A percentile compares a stretch with the other conserved stretches of the same genome.
Evolutionary conservation across 2,888 invertebrate species (phyloP).

Genomic region (Ganaspis brasiliensis): DNA sequence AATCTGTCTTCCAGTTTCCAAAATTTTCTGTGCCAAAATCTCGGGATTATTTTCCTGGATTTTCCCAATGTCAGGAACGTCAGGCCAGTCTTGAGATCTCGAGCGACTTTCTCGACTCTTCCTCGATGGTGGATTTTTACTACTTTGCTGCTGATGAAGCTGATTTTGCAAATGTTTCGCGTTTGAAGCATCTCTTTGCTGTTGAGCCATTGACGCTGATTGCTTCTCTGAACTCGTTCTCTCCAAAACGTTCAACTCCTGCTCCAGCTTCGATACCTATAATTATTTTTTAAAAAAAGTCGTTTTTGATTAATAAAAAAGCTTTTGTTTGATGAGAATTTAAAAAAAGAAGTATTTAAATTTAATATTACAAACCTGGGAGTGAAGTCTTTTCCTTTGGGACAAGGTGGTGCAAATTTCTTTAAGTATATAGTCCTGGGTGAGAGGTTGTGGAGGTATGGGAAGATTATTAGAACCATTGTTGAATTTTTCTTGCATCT

Average conservation of each 20-base stretch:
- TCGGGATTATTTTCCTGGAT: constrained; percentile 96
- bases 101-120: constrained; percentile 88
- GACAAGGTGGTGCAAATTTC: constrained; percentile 93
- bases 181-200: constrained; percentile 76
- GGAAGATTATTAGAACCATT: constrained; percentile 83
- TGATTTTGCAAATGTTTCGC: constrained; percentile 68
- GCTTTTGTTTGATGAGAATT: neutral
- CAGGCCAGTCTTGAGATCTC: constrained; percentile 95
- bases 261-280: constrained; percentile 87
- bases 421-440: constrained; percentile 91
- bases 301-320: constrained; percentile 14
- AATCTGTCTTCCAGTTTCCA: constrained; percentile 94
- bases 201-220: constrained; percentile 80
- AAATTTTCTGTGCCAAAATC: constrained; percentile 92
- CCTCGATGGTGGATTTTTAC: constrained; percentile 81
- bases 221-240: constrained; percentile 86
- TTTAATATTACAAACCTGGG: constrained; percentile 85
- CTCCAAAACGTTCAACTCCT: constrained; percentile 89
- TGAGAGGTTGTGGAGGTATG: constrained; percentile 84
- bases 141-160: constrained; percentile 67
- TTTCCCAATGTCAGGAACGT: constrained; percentile 93
- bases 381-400: constrained; percentile 91
- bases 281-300: constrained; percentile 17
- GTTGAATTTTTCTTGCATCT: constrained; percentile 88
- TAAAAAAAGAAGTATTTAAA: too few species aligned